Conservation (phyloP, 2,113 vertebrate genomes). For the Trinectes maculatus region DNA sequence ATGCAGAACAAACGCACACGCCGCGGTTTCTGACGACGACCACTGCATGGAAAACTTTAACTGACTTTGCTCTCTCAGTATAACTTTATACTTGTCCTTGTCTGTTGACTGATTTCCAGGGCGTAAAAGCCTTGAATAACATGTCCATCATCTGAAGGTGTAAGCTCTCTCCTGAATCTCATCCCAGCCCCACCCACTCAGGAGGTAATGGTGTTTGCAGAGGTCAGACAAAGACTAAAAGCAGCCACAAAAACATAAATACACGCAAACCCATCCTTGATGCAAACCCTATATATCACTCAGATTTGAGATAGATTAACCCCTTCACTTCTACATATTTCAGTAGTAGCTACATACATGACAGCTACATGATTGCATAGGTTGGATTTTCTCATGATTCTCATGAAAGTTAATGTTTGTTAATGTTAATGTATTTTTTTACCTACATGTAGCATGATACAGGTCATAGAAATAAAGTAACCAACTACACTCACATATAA, state of each 20-base stretch:
- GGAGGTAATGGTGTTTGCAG: slow-evolving; percentile 21
- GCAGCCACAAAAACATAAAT: slow-evolving; percentile 14
- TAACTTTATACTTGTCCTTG: background rate
- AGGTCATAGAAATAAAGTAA: background rate
- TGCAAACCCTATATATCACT: slow-evolving; percentile 20
- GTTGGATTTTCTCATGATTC: background rate
- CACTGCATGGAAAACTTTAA: background rate
- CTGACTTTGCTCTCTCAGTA: background rate
- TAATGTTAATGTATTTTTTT: too few relatives aligned
- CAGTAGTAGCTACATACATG: background rate
- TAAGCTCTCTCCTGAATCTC: background rate
- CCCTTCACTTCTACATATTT: slow-evolving; percentile 15
- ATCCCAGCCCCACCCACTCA: slow-evolving; percentile 20
- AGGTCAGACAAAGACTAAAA: slow-evolving; percentile 49
- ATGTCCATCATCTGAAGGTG: slow-evolving; percentile 17
- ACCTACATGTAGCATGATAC: background rate
- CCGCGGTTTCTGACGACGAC: background rate
- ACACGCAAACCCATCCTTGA: background rate
- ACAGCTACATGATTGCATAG: background rate
- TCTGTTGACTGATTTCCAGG: background rate
- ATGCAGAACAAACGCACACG: background rate
- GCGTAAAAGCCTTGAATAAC: slow-evolving; percentile 3
- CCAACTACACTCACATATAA: background rate
- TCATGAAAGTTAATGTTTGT: background rate
- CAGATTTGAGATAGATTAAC: slow-evolving; percentile 5